Conservation (phyloP, 2,888 invertebrate genomes). For the Zaprionus lineosus region DNA sequence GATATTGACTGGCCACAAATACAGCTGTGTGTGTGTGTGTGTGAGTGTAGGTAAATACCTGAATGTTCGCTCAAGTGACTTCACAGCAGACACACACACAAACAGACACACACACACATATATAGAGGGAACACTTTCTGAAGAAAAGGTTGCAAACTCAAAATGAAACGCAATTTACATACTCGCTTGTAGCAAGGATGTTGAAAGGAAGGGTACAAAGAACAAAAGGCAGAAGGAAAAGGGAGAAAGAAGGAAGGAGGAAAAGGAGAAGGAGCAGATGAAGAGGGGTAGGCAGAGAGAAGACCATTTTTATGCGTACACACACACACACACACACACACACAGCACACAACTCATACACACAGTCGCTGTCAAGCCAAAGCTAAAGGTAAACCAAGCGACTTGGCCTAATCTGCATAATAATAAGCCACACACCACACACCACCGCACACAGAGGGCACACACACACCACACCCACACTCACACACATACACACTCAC, state of each 20-base stretch:
- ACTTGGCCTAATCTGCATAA: constrained; percentile 74
- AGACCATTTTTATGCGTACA: constrained; percentile 56
- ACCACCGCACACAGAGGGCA: constrained; percentile 4
- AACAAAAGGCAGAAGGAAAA: constrained; percentile 5
- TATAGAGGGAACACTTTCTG: constrained; percentile 9
- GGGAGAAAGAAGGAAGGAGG: no score
- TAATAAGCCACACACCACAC: constrained; percentile 61
- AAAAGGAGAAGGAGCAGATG: no score
- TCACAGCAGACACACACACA: background rate
- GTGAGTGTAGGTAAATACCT: constrained; percentile 7
- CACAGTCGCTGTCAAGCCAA: constrained; percentile 29
- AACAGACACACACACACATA: background rate
- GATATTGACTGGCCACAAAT: constrained; percentile 56
- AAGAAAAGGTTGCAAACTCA: constrained; percentile 53
- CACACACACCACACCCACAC: constrained; percentile 16
- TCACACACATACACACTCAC: constrained; percentile 10
- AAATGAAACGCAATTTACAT: constrained; percentile 71
- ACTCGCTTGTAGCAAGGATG: background rate
- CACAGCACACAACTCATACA: no score
- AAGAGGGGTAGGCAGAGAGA: background rate
- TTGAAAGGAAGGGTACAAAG: no score
- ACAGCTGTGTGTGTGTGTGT: constrained; percentile 11
- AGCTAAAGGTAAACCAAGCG: constrained; percentile 54
- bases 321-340: constrained; percentile 35
- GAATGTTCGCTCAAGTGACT: constrained; percentile 3